These are phyloP conservation scores for Bovichtus diacanthus DNA, from an alignment of 2,797 vertebrate species.

Conservation along the genomic window DNA sequence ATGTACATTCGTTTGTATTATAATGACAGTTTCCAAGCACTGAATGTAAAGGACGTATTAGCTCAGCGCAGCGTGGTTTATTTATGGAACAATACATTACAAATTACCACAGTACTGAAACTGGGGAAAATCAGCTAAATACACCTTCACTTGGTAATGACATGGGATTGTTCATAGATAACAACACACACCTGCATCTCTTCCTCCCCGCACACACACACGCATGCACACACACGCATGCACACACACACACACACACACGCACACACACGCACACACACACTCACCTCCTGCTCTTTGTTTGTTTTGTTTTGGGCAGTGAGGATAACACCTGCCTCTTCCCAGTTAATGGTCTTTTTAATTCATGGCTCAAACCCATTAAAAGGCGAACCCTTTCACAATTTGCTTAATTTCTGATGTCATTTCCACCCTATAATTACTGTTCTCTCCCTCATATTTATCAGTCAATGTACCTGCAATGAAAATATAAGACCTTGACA, in stretches of 20 bases:
- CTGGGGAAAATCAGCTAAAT: slow-evolving; percentile 70
- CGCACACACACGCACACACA: slow-evolving; percentile 30
- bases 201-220: slow-evolving; percentile 3
- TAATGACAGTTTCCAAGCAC: slow-evolving; percentile 9
- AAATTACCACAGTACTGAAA: slow-evolving; percentile 57
- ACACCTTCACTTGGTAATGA: slow-evolving; percentile 71
- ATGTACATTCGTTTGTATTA: slow-evolving; percentile 1
- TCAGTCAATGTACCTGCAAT: slow-evolving; percentile 87
- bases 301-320: slow-evolving; percentile 82
- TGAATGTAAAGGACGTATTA: slow-evolving; percentile 39
- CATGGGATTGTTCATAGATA: slow-evolving; percentile 77
- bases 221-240: slow-evolving; percentile 30
- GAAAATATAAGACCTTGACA: slow-evolving; percentile 88
- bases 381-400: slow-evolving; percentile 86
- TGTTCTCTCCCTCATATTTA: slow-evolving; percentile 85
- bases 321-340: slow-evolving; percentile 85
- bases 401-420: slow-evolving; percentile 91
- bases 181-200: slow-evolving; percentile 73
- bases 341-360: slow-evolving; percentile 88
- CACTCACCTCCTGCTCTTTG: slow-evolving; percentile 41
- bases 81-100: slow-evolving; percentile 63
- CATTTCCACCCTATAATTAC: slow-evolving; percentile 88
- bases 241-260: slow-evolving; percentile 27
- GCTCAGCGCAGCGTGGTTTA: slow-evolving; percentile 36
- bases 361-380: slow-evolving; percentile 88